Evolutionary conservation across 2,888 invertebrate species (phyloP), one percentile per base, ranked within the genome.

Genomic region (Tetragonula carbonaria): DNA sequence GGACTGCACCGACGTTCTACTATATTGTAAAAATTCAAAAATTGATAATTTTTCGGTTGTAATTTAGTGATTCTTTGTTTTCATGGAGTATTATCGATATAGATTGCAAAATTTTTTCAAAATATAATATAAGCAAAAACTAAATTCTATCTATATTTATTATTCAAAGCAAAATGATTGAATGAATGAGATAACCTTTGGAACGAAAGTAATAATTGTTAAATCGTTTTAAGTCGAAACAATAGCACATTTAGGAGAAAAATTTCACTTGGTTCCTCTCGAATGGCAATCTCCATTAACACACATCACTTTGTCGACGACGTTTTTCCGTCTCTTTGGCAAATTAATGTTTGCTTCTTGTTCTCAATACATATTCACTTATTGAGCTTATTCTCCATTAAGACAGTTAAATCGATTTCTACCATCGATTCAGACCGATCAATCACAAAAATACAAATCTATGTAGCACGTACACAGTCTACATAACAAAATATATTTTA

Each of bases 291-390:
- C 70, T 82, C 53, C 78, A 59, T 0, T n/a, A 5, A n/a, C n/a
- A 67, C 79, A 67, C 81, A 72, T 65, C 75, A 74, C 80, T 75
- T 78, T 68, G 23, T 76, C 51, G 84, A 84, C 72, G 79, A 87
- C 81, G 83, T 75, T 79, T 68, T 38, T 71, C 74, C 85, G 84
- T 88, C 87, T 92, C 92, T 92, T 92, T 92, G 92, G 92, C 91
- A 92, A 92, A 88, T 85, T 87, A 80, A 78, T 67, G 68, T 90
- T 89, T 88, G 87, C 87, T 82, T 87, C 86, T 87, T 62, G 72
- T 88, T 87, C 81, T 87, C 81, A 82, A 76, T 71, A 23, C 65
- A 67, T 66, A n/a, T 75, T 71, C 71, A 23, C 68, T 85, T 23
- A 23, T 0, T 77, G 79, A 79, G 76, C 63, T 62, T 77, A 21